A percentile compares a stretch with the other conserved stretches of the same genome.
Conservation (phyloP, 2,888 invertebrate species). For the Volucella inflata region DNA sequence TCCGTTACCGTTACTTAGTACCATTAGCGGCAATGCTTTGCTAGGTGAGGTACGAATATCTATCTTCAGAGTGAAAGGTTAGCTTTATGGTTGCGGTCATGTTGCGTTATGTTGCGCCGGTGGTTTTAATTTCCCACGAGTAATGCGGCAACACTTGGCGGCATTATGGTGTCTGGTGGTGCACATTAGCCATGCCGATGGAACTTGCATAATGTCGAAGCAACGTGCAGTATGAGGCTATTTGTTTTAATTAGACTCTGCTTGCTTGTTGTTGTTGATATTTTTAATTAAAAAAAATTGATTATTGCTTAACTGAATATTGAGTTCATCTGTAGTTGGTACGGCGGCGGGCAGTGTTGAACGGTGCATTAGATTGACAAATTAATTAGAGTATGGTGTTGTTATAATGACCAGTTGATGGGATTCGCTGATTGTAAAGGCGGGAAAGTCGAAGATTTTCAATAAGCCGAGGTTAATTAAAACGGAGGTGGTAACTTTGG, state of each 20-base stretch:
- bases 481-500: too few species aligned
- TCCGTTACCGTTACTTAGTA: constrained; percentile 60
- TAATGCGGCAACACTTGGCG: constrained; percentile 26
- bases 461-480: too few species aligned
- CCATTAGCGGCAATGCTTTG: constrained; percentile 15
- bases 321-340: too few species aligned
- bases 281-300: not conserved
- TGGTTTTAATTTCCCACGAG: constrained; percentile 68
- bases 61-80: constrained; percentile 54
- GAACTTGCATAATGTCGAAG: constrained; percentile 38
- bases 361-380: too few species aligned
- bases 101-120: constrained; percentile 27
- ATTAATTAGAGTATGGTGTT: too few species aligned
- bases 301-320: too few species aligned
- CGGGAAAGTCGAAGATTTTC: too few species aligned
- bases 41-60: constrained; percentile 18
- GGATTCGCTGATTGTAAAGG: too few species aligned
- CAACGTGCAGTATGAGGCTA: not conserved
- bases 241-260: constrained; percentile 34
- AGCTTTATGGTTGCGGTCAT: constrained; percentile 33
- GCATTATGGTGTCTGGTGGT: not conserved
- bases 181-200: constrained; percentile 18
- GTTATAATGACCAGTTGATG: too few species aligned
- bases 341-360: too few species aligned
- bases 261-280: not conserved